These are phyloP conservation scores for Mus caroli DNA, from an alignment of 2,797 vertebrate genomes.

Conservation along the genomic window DNA sequence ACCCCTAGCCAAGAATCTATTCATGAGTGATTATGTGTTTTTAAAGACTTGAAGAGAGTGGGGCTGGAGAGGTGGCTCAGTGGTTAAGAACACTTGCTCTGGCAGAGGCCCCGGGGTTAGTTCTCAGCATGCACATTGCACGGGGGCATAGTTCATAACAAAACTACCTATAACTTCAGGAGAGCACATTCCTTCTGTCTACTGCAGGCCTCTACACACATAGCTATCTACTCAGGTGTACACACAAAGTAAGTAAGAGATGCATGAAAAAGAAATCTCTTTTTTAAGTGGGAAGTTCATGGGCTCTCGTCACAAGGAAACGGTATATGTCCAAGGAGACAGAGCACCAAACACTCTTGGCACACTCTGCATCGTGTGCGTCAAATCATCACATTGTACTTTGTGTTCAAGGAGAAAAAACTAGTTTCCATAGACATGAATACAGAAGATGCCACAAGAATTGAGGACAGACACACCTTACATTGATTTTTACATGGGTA, in stretches of 20 bases:
- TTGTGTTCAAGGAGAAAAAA: not conserved
- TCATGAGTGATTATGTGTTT: not conserved
- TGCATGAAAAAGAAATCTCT: not conserved
- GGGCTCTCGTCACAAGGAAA: not conserved
- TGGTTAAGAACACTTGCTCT: not conserved
- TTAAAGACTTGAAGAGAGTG: not conserved
- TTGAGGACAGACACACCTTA: not conserved
- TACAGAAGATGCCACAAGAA: not conserved
- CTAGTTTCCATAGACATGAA: not conserved
- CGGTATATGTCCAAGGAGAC: not conserved
- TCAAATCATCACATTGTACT: not conserved
- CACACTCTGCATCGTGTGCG: not conserved
- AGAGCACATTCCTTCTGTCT: not conserved
- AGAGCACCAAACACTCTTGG: not conserved
- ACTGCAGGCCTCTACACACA: too few relatives aligned
- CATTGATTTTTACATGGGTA: not conserved
- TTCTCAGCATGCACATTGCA: not conserved
- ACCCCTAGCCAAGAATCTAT: not conserved
- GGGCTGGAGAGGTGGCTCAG: not conserved
- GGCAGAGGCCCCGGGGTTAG: not conserved
- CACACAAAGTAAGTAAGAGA: not conserved
- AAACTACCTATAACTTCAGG: not conserved
- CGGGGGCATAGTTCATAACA: not conserved
- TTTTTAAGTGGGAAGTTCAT: not conserved
- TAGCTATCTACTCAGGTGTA: not conserved